Percentiles rank a stretch among this genome's conserved stretches.
Evolutionary conservation across 2,888 invertebrate species (phyloP).

Genomic region (Formica aserva): DNA sequence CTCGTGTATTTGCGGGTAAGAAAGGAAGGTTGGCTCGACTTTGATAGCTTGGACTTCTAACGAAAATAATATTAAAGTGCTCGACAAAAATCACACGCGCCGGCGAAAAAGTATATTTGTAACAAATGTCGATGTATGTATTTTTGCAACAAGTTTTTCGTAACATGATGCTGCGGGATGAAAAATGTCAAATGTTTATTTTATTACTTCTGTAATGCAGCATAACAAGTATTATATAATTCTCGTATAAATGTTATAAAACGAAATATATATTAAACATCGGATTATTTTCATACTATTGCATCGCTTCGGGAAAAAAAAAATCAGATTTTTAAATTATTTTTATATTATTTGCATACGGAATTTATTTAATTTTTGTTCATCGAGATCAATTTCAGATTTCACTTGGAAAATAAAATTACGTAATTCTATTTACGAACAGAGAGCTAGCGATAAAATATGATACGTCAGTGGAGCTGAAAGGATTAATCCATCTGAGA

Average conservation of each 20-base stretch:
- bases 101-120: neutral
- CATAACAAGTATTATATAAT: neutral
- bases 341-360: neutral
- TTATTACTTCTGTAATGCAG: neutral
- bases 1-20: conserved; percentile 14
- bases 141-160: conserved; percentile 21
- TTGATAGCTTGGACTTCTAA: neutral
- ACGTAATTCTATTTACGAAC: neutral
- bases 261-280: neutral
- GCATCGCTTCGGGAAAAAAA: neutral
- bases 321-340: neutral
- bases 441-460: conserved; percentile 1
- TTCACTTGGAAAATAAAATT: neutral
- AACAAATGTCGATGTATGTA: neutral
- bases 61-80: conserved; percentile 12
- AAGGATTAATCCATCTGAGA: conserved; percentile 44
- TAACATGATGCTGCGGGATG: neutral
- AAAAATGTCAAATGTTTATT: conserved; percentile 8
- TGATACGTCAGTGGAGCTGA: conserved; percentile 23
- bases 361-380: neutral
- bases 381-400: neutral
- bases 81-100: conserved; percentile 29
- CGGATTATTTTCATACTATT: neutral
- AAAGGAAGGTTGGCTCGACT: neutral
- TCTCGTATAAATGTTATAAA: neutral